phyloP scores from a whole-genome alignment of 2,888 invertebrate species.

The Latrodectus hesperus region DNA sequence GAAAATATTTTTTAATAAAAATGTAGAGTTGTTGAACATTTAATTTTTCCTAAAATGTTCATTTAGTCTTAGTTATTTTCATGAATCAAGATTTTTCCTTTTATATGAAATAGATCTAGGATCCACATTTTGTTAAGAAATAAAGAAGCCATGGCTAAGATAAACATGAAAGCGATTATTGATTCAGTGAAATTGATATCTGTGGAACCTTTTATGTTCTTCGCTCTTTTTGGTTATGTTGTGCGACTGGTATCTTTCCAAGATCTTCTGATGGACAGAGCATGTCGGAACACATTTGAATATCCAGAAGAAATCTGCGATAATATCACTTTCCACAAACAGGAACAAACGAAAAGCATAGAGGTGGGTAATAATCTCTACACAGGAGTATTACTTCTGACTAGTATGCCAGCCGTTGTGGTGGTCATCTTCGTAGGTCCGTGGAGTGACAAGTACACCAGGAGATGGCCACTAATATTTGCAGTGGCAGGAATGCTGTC shows the following conservation, averaged over 20 bases:
- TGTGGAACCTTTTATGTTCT: constrained; percentile 6
- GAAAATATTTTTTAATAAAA: too few species aligned
- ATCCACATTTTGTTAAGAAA: too few species aligned
- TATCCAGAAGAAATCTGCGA: constrained; percentile 9
- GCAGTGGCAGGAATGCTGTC: constrained; percentile 6
- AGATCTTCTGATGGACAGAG: constrained; percentile 9
- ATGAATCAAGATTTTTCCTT: too few species aligned
- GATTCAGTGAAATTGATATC: neutral
- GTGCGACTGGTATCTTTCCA: neutral
- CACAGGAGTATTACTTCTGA: neutral
- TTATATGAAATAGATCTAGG: too few species aligned
- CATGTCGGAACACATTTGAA: neutral
- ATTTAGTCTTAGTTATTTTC: too few species aligned
- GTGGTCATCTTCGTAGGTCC: constrained; percentile 26
- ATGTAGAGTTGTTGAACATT: too few species aligned
- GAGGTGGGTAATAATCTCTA: neutral
- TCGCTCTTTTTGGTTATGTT: neutral
- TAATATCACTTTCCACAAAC: neutral
- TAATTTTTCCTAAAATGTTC: too few species aligned
- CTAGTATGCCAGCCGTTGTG: constrained; percentile 4
- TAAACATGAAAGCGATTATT: neutral
- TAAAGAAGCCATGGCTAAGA: too few species aligned
- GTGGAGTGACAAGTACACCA: constrained; percentile 46
- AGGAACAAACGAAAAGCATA: neutral
- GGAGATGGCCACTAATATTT: constrained; percentile 25